A percentile compares a stretch with the other conserved stretches of the same genome.
These are phyloP conservation scores for Halcyon leucocephala DNA, from an alignment of 2,797 vertebrate species.

Conservation along the genomic window DNA sequence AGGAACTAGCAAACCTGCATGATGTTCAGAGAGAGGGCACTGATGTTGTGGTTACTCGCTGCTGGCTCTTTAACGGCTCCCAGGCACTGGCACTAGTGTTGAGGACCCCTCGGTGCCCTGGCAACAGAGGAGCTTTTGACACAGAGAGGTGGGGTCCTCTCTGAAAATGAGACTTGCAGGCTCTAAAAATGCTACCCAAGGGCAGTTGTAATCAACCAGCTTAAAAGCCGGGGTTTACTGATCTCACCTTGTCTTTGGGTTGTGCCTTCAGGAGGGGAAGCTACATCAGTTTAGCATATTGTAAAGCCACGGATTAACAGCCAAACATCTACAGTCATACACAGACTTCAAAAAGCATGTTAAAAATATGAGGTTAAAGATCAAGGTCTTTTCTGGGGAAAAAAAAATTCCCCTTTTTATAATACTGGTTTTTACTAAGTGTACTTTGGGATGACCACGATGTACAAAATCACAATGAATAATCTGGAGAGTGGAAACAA, in stretches of 20 bases:
- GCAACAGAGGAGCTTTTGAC: background rate
- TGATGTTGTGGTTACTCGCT: background rate
- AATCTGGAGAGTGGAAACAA: background rate
- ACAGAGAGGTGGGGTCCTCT: background rate
- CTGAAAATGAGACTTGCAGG: background rate
- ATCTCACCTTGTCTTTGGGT: background rate
- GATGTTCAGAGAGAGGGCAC: background rate
- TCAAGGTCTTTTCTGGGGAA: background rate
- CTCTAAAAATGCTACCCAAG: background rate
- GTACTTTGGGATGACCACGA: background rate
- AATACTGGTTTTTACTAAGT: background rate
- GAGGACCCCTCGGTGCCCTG: rapidly evolving
- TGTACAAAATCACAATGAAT: background rate
- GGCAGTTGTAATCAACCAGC: background rate
- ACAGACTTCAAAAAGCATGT: background rate
- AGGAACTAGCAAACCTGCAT: background rate
- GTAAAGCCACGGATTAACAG: background rate
- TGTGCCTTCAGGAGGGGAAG: background rate
- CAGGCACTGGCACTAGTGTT: background rate
- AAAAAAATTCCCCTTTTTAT: rapidly evolving
- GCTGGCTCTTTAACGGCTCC: background rate
- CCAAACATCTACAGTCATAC: background rate
- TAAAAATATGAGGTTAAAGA: background rate
- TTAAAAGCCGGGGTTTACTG: background rate
- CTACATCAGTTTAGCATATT: background rate